These are phyloP conservation scores for Cossypha dichroa DNA, from an alignment of 2,797 vertebrate species.

Conservation along the genomic window DNA sequence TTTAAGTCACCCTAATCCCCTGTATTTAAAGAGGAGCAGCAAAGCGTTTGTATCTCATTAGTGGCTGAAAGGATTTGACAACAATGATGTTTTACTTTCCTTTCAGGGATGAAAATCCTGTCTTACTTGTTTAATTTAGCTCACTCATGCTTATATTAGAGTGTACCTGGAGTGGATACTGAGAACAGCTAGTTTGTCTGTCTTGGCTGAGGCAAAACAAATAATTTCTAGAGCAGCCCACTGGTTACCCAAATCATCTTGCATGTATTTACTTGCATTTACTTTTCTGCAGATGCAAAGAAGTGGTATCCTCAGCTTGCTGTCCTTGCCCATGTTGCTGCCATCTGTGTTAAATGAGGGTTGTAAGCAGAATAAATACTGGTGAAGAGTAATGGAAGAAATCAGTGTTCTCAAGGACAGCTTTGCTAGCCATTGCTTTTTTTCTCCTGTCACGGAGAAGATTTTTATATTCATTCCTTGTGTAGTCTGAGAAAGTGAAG, in stretches of 20 bases:
- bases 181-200: background rate
- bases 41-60: constrained; percentile 49
- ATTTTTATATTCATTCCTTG: background rate
- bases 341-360: background rate
- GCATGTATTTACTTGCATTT: background rate
- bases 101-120: constrained; percentile 27
- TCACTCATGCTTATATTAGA: constrained; percentile 38
- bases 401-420: background rate
- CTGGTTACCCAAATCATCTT: background rate
- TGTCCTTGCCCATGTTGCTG: background rate
- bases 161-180: background rate
- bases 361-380: background rate
- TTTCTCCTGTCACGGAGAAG: background rate
- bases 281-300: background rate
- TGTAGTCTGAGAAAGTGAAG: background rate
- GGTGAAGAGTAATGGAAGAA: background rate
- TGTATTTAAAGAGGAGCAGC: constrained; percentile 19
- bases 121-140: constrained; percentile 55
- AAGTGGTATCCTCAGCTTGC: background rate
- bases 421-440: background rate
- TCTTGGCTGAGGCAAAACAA: background rate
- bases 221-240: background rate
- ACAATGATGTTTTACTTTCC: constrained; percentile 49
- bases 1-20: constrained; percentile 49
- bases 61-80: constrained; percentile 40